Conservation (phyloP, 2,797 vertebrate genomes). For the Enteromius paludinosus region DNA sequence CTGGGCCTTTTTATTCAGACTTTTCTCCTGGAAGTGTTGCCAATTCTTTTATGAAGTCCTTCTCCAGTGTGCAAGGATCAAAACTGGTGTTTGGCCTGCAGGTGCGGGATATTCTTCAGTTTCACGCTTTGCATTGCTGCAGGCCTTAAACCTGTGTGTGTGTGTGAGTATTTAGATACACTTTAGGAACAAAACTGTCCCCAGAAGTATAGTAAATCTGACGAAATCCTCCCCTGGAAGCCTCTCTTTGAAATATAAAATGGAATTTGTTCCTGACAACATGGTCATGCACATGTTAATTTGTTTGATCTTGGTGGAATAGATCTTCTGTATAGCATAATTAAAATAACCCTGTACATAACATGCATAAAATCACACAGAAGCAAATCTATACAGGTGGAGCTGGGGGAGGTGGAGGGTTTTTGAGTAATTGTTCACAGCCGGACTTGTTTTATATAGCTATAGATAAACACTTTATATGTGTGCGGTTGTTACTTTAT, state of each 20-base stretch:
- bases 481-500: background rate
- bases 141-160: background rate
- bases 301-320: background rate
- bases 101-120: slow-evolving; percentile 24
- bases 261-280: background rate
- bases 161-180: background rate
- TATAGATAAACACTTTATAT: background rate
- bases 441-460: background rate
- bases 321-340: background rate
- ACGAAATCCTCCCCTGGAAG: background rate
- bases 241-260: background rate
- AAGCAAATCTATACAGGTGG: background rate
- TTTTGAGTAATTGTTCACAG: background rate
- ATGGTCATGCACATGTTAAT: background rate
- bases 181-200: background rate
- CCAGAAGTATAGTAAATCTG: background rate
- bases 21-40: slow-evolving; percentile 25
- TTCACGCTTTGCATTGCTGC: slow-evolving; percentile 10
- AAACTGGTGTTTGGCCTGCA: slow-evolving; percentile 17
- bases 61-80: slow-evolving; percentile 12
- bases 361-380: background rate
- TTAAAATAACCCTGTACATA: background rate
- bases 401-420: background rate
- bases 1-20: slow-evolving; percentile 14
- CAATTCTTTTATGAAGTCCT: slow-evolving; percentile 17